These are phyloP conservation scores for Heliangelus exortis DNA, from an alignment of 2,797 vertebrate genomes.

Conservation along the genomic window DNA sequence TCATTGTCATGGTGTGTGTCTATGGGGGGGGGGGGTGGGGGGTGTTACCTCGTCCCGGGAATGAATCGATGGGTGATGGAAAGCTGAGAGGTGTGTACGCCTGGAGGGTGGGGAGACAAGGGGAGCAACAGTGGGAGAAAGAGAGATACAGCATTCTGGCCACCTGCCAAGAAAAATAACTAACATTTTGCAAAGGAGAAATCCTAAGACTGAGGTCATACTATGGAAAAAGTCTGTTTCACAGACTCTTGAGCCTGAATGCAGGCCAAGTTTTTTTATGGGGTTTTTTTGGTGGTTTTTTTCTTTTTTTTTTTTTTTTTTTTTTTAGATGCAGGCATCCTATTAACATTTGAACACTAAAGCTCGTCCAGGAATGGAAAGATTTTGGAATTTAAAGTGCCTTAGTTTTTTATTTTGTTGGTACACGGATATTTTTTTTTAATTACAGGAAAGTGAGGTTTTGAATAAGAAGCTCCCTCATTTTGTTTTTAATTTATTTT, in stretches of 20 bases:
- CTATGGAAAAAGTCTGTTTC: constrained; percentile 80
- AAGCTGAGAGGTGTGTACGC: neutral
- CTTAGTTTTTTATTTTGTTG: constrained; percentile 52
- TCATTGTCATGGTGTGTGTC: neutral
- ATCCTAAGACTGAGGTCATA: constrained; percentile 78
- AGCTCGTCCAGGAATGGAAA: constrained; percentile 72
- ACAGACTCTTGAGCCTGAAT: constrained; percentile 74
- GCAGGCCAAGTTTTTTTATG: constrained; percentile 44
- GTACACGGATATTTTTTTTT: constrained; percentile 38
- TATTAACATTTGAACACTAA: constrained; percentile 72
- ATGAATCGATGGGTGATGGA: constrained; percentile 9
- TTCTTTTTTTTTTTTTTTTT: no score
- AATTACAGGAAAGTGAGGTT: constrained; percentile 42
- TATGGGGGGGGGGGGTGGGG: no score
- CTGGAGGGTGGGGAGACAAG: neutral
- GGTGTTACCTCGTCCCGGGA: neutral
- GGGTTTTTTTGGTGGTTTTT: neutral
- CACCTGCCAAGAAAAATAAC: constrained; percentile 76
- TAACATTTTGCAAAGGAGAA: constrained; percentile 73
- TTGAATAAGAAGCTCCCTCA: constrained; percentile 27
- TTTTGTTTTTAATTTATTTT: constrained; percentile 53
- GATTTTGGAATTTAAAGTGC: constrained; percentile 68
- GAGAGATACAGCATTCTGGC: constrained; percentile 63
- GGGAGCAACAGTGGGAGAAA: constrained; percentile 6
- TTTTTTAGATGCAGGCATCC: constrained; percentile 51